Evolutionary conservation across 2,888 invertebrate species (phyloP).

Genomic region (Dicycla oo): DNA sequence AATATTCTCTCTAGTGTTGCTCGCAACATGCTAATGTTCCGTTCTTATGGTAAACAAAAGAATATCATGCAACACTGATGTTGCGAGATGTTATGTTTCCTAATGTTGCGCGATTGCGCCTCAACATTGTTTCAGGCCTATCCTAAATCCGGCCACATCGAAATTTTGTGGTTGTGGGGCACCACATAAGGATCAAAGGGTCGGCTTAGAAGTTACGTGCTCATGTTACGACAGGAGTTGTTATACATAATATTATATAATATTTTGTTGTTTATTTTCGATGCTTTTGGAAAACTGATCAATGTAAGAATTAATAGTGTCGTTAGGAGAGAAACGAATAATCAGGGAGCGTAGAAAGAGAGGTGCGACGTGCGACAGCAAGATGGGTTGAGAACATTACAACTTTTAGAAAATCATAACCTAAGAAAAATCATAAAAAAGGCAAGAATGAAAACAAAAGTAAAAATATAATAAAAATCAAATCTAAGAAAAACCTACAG

Average conservation of each 20-base stretch:
- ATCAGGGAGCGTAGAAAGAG: neutral
- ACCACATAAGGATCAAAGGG: slow-evolving; percentile 36
- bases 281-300: neutral
- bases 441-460: neutral
- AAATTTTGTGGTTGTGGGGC: slow-evolving; percentile 36
- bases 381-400: neutral
- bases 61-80: neutral
- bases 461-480: too few relatives aligned
- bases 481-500: too few relatives aligned
- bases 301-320: neutral
- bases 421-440: neutral
- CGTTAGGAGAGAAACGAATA: neutral
- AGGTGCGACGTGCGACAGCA: too few relatives aligned
- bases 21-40: neutral
- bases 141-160: slow-evolving; percentile 2
- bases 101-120: neutral
- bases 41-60: neutral
- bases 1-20: neutral
- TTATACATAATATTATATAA: slow-evolving; percentile 7
- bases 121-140: neutral
- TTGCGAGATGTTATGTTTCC: neutral
- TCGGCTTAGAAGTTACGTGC: slow-evolving; percentile 41
- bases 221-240: slow-evolving; percentile 7
- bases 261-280: slow-evolving; percentile 8
- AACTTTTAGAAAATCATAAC: too few relatives aligned